Base-by-base conservation (phyloP, 2,888 invertebrate genomes). In the Eristalis tenax region DNA sequence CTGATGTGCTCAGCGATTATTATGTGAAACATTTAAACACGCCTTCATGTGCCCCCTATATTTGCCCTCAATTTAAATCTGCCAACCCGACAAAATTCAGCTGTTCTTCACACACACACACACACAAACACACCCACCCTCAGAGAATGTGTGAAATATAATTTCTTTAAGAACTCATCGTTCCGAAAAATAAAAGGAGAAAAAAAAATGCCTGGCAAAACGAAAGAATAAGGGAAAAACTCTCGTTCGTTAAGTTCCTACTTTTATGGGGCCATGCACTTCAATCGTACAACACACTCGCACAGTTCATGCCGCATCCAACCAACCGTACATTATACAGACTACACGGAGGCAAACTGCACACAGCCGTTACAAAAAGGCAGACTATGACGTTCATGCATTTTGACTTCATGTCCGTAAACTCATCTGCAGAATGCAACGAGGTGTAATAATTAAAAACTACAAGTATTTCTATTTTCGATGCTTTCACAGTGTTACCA, bases 391-490 rank as follows among this genome's bases (percentile, higher is more conserved):
- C n/a, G 40, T 64, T 6, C 76, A 84, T 59, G n/a, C 80, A 80
- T 50, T 77, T 71, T 40, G 28, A 73, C 70, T 77, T 64, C 64
- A 85, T 15, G 61, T 85, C 71, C 84, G 66, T 70, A 64, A 75
- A 50, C 15, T 69, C 61, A 69, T 64, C 64, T 81, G 38, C 65
- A 82, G 57, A 64, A 2, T 11, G 69, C 77, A 78, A 64, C 85
- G 73, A 82, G 85, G 82, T 85, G 85, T 77, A 82, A 82, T 85
- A 85, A 87, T 87, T 79, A 76, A 70, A 57, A 79, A 63, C 40
- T 50, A 32, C 70, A 85, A 74, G 65, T 74, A 74, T 71, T 68
- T 43, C 26, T 3, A 26, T 15, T 28, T 26, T 26, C 59, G 59
- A 26, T 50, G 50, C 50, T 18, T 50, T 18, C 38, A 11, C 13